Evolutionary conservation across 1,140 invertebrate species (phyloP).

Genomic region (Ptiloglossa arizonensis): DNA sequence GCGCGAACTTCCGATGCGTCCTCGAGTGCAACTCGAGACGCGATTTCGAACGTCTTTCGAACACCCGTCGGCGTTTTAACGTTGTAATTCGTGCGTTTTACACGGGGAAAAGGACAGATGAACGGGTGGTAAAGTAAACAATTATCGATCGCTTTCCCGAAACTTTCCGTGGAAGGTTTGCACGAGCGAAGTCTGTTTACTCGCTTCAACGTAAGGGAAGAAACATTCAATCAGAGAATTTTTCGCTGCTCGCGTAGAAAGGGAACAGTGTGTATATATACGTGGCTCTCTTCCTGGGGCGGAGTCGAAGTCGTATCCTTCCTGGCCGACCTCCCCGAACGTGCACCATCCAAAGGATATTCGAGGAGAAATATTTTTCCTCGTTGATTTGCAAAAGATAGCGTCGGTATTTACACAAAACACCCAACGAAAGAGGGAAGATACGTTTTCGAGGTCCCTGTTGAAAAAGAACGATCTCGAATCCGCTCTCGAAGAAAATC

Average conservation of each 20-base stretch:
- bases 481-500: too few relatives aligned
- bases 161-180: too few relatives aligned
- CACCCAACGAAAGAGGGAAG: too few relatives aligned
- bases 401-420: slow-evolving; percentile 2
- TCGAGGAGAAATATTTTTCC: background rate
- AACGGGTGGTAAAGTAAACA: background rate
- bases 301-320: slow-evolving; percentile 1
- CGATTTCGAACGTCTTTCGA: background rate
- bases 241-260: background rate
- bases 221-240: slow-evolving; percentile 6
- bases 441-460: background rate
- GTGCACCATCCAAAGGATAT: background rate
- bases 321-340: background rate
- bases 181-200: background rate
- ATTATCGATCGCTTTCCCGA: too few relatives aligned
- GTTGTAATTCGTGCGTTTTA: background rate
- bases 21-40: background rate
- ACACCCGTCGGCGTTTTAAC: background rate
- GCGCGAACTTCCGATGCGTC: slow-evolving; percentile 9
- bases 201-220: background rate
- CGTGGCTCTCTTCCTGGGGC: background rate
- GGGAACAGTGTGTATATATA: background rate
- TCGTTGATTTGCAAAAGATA: slow-evolving; percentile 12
- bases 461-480: too few relatives aligned
- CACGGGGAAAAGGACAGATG: background rate